Conservation (phyloP, 2,888 invertebrate species). For the Cybosia mesomella region DNA sequence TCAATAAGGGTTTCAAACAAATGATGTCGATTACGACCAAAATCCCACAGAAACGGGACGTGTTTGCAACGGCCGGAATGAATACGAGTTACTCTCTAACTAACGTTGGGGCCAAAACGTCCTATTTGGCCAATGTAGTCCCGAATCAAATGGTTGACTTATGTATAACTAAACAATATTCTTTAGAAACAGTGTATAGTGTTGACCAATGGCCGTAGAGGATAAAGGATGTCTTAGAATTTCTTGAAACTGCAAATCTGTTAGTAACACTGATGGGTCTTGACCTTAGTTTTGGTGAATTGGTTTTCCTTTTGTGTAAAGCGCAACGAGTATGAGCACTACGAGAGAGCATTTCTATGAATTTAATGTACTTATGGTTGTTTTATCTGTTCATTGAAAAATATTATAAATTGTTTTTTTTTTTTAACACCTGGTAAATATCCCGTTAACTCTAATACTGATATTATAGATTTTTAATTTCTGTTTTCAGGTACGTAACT, state of each 20-base stretch:
- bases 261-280: background rate
- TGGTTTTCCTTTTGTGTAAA: background rate
- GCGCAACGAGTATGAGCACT: background rate
- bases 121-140: background rate
- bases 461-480: background rate
- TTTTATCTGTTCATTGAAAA: background rate
- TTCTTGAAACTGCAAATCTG: background rate
- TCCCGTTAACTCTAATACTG: too few species aligned
- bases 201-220: too few species aligned
- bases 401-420: background rate
- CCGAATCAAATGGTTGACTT: conserved; percentile 13
- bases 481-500: background rate
- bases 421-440: too few species aligned
- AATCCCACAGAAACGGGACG: conserved; percentile 12
- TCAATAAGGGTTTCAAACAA: conserved; percentile 35
- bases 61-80: conserved; percentile 8
- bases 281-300: background rate
- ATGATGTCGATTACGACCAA: conserved; percentile 27
- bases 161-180: conserved; percentile 26
- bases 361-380: background rate
- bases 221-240: too few species aligned
- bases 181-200: background rate
- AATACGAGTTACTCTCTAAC: conserved; percentile 23
- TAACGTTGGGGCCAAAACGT: background rate
- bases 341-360: too few species aligned